Evolutionary conservation across 2,888 invertebrate genomes (phyloP), one percentile per base, ranked within the genome.

Genomic region (Amorpha juglandis): DNA sequence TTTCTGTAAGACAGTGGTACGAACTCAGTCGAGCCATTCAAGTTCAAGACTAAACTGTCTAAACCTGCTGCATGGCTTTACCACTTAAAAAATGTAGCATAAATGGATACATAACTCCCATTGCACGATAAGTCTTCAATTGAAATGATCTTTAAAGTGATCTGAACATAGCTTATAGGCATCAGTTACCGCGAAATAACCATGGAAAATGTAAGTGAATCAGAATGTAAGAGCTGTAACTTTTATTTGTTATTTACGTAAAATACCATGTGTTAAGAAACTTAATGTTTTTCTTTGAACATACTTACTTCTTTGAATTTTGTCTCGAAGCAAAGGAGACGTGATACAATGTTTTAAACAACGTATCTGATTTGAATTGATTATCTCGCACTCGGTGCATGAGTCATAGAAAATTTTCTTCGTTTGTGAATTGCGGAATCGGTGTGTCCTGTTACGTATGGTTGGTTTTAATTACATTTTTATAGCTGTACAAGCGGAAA

Each of bases 351-450:
- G 48, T 47, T 45, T 50, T 64, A 52, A 66, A 52, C 64, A 64
- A 67, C 42, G 62, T 67, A 67, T 67, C 67, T 67, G 67, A 67
- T 67, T 67, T 64, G 67, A 67, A 67, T 67, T 64, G 58, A 67
- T 64, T 67, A 67, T 52, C 51, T 62, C 33, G 58, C 53, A 66
- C 14, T 16, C 47, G 16, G 1, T 16, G 38, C 19, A 52, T 67
- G 67, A 67, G 52, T 67, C 63, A 66, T 53, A 35, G 53, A 66
- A 66, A 45, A 58, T 53, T 64, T 58, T 42, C 64, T 64, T 53
- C 42, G n/a, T 45, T 21, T 19, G 38, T 50, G 42, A 16, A 55
- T n/a, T 48, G 14, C 14, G 27, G 52, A 52, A 52, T 64, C 16
- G 8, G 16, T 45, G 33, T 53, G 27, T 19, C 27, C n/a, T 42